Evolutionary conservation across 2,888 invertebrate genomes (phyloP).

Genomic region (Erebia aethiops): DNA sequence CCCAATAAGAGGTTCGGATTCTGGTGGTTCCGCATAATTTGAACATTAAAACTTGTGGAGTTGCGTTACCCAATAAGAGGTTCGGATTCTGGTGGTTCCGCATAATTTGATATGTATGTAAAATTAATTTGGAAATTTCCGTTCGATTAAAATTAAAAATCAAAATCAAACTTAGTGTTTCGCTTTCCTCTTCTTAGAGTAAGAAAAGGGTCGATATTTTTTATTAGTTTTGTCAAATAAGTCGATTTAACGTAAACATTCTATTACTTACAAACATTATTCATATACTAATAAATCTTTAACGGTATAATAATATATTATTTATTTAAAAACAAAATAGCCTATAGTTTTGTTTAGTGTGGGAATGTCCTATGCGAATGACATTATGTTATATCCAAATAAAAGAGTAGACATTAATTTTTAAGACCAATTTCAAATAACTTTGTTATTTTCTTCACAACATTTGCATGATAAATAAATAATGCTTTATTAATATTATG

Average conservation of each 20-base stretch:
- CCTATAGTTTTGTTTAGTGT: background rate
- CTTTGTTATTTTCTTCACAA: slow-evolving; percentile 2
- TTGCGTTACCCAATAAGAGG: too few relatives aligned
- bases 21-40: too few relatives aligned
- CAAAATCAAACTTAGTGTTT: background rate
- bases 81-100: too few relatives aligned
- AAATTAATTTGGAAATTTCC: too few relatives aligned
- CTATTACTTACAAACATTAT: background rate
- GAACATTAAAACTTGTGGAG: too few relatives aligned
- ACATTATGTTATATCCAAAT: slow-evolving; percentile 5
- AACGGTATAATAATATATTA: background rate
- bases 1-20: too few relatives aligned
- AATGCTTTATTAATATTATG: slow-evolving; percentile 13
- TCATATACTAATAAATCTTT: background rate
- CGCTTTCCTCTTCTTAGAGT: background rate
- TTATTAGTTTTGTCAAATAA: background rate
- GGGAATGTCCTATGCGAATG: slow-evolving; percentile 9
- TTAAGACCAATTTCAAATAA: slow-evolving; percentile 1
- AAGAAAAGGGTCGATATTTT: background rate
- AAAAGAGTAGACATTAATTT: background rate
- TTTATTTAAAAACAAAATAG: background rate
- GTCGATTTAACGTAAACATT: background rate
- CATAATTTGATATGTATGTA: too few relatives aligned
- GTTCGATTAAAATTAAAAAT: too few relatives aligned
- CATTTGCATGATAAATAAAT: slow-evolving; percentile 3